Evolutionary conservation across 2,113 vertebrate genomes (phyloP).

Genomic region (Chitala chitala): DNA sequence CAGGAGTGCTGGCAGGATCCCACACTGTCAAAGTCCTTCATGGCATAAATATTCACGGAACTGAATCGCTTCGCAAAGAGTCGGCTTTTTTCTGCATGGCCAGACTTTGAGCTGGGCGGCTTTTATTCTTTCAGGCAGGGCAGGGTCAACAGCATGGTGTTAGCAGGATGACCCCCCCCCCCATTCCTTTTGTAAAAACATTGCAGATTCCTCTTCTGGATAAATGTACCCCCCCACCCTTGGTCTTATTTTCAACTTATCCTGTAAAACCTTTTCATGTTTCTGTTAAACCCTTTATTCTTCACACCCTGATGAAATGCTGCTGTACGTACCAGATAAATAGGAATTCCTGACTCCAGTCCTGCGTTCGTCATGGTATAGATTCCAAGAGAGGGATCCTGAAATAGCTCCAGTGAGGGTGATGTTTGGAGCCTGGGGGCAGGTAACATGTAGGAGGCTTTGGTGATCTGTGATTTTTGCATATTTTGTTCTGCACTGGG

Average conservation of each 20-base stretch:
- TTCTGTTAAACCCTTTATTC: constrained; percentile 66
- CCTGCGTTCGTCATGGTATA: constrained; percentile 74
- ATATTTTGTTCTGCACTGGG: constrained; percentile 65
- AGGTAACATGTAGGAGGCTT: constrained; percentile 73
- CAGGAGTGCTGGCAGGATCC: no score
- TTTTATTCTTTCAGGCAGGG: no score
- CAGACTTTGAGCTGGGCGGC: not conserved
- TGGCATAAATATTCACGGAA: constrained; percentile 2
- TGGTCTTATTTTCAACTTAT: constrained; percentile 67
- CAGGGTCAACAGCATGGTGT: not conserved
- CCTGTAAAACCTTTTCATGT: constrained; percentile 59
- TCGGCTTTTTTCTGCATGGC: not conserved
- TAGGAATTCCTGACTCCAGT: constrained; percentile 73
- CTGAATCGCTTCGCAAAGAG: not conserved
- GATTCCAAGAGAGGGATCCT: constrained; percentile 73
- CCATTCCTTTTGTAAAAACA: not conserved
- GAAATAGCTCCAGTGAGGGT: constrained; percentile 71
- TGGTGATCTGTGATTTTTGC: constrained; percentile 74
- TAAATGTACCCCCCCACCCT: constrained; percentile 52
- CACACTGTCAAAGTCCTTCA: not conserved
- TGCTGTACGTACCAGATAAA: constrained; percentile 69
- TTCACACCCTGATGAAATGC: constrained; percentile 65
- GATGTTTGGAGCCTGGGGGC: constrained; percentile 66
- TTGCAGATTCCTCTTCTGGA: constrained; percentile 19
- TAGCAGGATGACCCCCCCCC: not conserved